Percentiles rank a stretch among this genome's conserved stretches.
Conservation (phyloP, 64 coral and sea anemone species). For the Montipora cactus region DNA sequence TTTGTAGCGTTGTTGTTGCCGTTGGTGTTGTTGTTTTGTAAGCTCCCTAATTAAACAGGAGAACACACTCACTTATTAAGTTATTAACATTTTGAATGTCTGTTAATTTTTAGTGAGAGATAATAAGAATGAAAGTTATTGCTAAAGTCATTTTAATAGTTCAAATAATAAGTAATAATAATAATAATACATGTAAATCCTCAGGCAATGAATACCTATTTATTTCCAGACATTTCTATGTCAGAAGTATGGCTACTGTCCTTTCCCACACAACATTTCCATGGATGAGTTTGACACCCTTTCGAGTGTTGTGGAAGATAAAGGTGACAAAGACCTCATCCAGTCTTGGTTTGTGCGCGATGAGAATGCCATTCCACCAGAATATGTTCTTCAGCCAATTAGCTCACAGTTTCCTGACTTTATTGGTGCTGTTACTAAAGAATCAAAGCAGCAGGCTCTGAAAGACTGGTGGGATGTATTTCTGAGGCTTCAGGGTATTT, state of each 20-base stretch:
- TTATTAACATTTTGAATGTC: too few species aligned
- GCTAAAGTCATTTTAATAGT: too few species aligned
- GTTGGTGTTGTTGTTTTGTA: too few species aligned
- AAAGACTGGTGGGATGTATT: slow-evolving; percentile 82
- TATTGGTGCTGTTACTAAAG: slow-evolving; percentile 54
- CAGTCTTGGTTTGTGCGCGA: slow-evolving; percentile 80
- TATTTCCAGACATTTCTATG: slow-evolving; percentile 78
- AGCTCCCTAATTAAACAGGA: too few species aligned
- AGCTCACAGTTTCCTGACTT: slow-evolving; percentile 69
- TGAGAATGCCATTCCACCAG: slow-evolving; percentile 74
- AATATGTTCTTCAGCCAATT: slow-evolving; percentile 90
- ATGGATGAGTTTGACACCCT: slow-evolving; percentile 71
- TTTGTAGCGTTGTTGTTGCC: too few species aligned
- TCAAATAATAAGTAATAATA: too few species aligned
- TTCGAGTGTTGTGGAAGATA: slow-evolving; percentile 58
- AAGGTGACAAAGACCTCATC: slow-evolving; percentile 66
- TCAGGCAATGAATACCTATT: background rate
- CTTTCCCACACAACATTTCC: slow-evolving; percentile 74
- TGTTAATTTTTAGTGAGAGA: too few species aligned
- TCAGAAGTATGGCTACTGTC: slow-evolving; percentile 89
- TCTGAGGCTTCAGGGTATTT: slow-evolving; percentile 62
- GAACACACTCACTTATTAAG: too few species aligned
- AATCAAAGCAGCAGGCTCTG: slow-evolving; percentile 62
- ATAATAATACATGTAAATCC: too few species aligned
- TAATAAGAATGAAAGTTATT: too few species aligned